phyloP scores from a whole-genome alignment of 2,113 vertebrate genomes.

The Pandion haliaetus region DNA sequence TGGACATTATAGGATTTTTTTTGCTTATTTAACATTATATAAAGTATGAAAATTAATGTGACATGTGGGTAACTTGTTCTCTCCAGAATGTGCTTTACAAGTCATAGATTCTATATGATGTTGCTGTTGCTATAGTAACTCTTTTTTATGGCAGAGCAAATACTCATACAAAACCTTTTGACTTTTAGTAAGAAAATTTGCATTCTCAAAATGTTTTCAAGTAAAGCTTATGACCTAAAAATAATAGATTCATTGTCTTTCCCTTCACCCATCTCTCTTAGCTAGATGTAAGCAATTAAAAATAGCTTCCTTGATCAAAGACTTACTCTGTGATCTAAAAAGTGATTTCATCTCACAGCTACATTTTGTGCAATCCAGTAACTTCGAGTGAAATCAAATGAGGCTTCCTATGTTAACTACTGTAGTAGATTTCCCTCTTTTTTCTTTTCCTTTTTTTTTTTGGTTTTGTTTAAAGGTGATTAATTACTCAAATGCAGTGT shows the following conservation, averaged over 20 bases:
- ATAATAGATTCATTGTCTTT: constrained; percentile 24
- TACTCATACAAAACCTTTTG: constrained; percentile 27
- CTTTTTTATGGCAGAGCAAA: constrained; percentile 41
- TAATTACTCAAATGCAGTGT: constrained; percentile 61
- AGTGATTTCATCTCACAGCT: not conserved
- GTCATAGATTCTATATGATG: constrained; percentile 52
- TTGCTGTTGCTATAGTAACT: constrained; percentile 69
- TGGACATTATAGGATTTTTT: not conserved
- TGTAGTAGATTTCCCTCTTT: not conserved
- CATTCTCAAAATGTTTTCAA: constrained; percentile 32
- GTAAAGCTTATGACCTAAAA: constrained; percentile 49
- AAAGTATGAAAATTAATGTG: constrained; percentile 62
- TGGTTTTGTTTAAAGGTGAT: constrained; percentile 47
- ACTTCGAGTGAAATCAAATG: not conserved
- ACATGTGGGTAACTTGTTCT: constrained; percentile 28
- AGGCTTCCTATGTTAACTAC: constrained; percentile 24
- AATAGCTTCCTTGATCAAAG: not conserved
- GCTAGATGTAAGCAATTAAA: constrained; percentile 18
- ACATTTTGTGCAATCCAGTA: constrained; percentile 11
- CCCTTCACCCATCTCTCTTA: not conserved
- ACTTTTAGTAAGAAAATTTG: constrained; percentile 37
- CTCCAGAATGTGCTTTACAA: constrained; percentile 39
- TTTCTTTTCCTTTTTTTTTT: not conserved
- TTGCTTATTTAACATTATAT: not conserved
- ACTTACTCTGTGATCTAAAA: constrained; percentile 2